Conservation (phyloP, 2,888 invertebrate genomes). For the Choristoneura rosaceana region DNA sequence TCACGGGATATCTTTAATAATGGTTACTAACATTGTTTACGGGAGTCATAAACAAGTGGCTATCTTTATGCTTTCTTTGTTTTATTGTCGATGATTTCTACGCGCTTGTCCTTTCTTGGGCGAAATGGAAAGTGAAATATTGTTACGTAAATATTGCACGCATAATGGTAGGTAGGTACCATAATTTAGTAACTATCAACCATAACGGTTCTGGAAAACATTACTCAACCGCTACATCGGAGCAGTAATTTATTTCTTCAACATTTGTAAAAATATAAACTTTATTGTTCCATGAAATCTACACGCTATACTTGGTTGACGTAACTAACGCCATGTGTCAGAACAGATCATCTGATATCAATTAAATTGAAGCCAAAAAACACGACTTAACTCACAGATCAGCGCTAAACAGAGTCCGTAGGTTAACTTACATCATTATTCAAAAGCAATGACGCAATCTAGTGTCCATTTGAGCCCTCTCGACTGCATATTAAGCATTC, state of each 20-base stretch:
- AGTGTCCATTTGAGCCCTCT: conserved; percentile 26
- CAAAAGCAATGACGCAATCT: conserved; percentile 17
- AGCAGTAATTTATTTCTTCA: neutral
- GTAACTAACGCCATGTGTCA: neutral
- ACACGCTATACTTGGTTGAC: no score
- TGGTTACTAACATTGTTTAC: conserved; percentile 38
- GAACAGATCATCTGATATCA: conserved; percentile 9
- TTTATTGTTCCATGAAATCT: no score
- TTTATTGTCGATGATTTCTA: conserved; percentile 31
- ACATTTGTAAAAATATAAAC: neutral
- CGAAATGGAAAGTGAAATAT: conserved; percentile 26
- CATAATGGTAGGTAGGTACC: neutral
- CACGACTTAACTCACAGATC: neutral
- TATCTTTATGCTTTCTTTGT: conserved; percentile 40
- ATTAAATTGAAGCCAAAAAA: conserved; percentile 4
- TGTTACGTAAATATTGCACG: conserved; percentile 1
- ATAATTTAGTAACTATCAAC: conserved; percentile 10
- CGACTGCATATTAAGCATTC: conserved; percentile 37
- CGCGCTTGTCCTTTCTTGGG: conserved; percentile 28
- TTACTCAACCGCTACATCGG: neutral
- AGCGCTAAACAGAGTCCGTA: neutral
- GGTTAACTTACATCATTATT: conserved; percentile 7
- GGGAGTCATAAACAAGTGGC: conserved; percentile 28
- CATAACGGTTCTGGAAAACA: neutral
- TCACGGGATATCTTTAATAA: conserved; percentile 36